Conservation (phyloP, 2,888 invertebrate genomes). For the Drosophila aldrichi region DNA sequence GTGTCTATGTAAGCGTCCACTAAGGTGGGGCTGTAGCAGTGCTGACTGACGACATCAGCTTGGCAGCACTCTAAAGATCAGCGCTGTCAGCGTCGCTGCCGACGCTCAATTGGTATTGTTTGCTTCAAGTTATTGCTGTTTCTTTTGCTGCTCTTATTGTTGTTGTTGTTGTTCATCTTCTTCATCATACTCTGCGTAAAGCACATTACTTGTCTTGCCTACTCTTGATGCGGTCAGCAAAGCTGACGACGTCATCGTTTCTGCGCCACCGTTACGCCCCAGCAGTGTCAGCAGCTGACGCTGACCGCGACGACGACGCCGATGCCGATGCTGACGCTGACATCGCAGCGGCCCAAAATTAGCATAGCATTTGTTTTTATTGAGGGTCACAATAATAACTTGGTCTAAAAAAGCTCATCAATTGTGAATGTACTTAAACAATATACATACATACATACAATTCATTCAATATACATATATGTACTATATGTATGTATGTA, state of each 20-base stretch:
- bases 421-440: slow-evolving; percentile 1
- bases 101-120: slow-evolving; percentile 35
- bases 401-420: slow-evolving; percentile 31
- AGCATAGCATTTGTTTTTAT: slow-evolving; percentile 33
- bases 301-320: slow-evolving; percentile 15
- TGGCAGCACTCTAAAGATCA: slow-evolving; percentile 49
- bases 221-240: slow-evolving; percentile 53
- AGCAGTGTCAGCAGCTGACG: slow-evolving; percentile 46
- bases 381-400: slow-evolving; percentile 42
- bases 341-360: slow-evolving; percentile 47
- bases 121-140: slow-evolving; percentile 8
- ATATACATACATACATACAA: neutral
- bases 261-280: slow-evolving; percentile 63
- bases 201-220: slow-evolving; percentile 1
- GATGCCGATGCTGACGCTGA: slow-evolving; percentile 2
- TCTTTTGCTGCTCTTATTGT: neutral
- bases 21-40: slow-evolving; percentile 66
- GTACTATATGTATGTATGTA: neutral
- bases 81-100: slow-evolving; percentile 44
- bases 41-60: slow-evolving; percentile 56
- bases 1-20: slow-evolving; percentile 33
- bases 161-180: slow-evolving; percentile 21
- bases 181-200: neutral
- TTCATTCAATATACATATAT: neutral
- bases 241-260: slow-evolving; percentile 63